Evolutionary conservation across 2,888 invertebrate genomes (phyloP).

Genomic region (Sarcophaga rosellei): DNA sequence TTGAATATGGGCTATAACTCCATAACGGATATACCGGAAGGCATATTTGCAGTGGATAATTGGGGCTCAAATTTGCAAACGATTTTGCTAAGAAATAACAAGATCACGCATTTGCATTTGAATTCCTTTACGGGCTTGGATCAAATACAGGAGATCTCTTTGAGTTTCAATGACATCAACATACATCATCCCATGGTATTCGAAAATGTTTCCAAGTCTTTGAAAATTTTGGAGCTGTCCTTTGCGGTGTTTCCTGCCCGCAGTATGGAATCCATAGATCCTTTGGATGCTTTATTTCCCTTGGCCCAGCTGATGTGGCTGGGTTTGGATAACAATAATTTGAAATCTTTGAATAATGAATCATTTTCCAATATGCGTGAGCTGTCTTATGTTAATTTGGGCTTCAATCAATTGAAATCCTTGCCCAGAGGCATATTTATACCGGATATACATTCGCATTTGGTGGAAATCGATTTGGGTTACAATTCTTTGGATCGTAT

Average conservation of each 20-base stretch:
- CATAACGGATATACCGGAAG: slow-evolving; percentile 88
- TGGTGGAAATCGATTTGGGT: slow-evolving; percentile 90
- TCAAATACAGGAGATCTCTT: slow-evolving; percentile 91
- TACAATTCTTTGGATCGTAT: slow-evolving; percentile 89
- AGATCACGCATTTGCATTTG: slow-evolving; percentile 87
- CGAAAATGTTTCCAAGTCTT: slow-evolving; percentile 87
- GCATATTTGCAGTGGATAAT: slow-evolving; percentile 85
- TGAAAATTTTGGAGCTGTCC: slow-evolving; percentile 92
- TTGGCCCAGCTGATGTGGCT: slow-evolving; percentile 90
- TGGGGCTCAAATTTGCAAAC: slow-evolving; percentile 92
- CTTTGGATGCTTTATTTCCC: slow-evolving; percentile 88
- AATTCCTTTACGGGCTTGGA: slow-evolving; percentile 88
- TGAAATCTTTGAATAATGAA: slow-evolving; percentile 87
- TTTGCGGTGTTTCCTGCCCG: slow-evolving; percentile 88
- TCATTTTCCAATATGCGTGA: slow-evolving; percentile 87
- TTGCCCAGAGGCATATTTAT: slow-evolving; percentile 87
- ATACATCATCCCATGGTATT: slow-evolving; percentile 92
- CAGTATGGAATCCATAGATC: slow-evolving; percentile 83
- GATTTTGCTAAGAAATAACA: slow-evolving; percentile 91
- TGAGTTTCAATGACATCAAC: slow-evolving; percentile 94
- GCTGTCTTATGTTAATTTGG: slow-evolving; percentile 91
- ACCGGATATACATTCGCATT: slow-evolving; percentile 86
- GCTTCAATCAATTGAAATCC: slow-evolving; percentile 90
- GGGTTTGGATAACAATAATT: slow-evolving; percentile 93
- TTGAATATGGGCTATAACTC: slow-evolving; percentile 94